These are phyloP conservation scores for Mayetiola destructor DNA, from an alignment of 2,888 invertebrate genomes.

Conservation along the genomic window DNA sequence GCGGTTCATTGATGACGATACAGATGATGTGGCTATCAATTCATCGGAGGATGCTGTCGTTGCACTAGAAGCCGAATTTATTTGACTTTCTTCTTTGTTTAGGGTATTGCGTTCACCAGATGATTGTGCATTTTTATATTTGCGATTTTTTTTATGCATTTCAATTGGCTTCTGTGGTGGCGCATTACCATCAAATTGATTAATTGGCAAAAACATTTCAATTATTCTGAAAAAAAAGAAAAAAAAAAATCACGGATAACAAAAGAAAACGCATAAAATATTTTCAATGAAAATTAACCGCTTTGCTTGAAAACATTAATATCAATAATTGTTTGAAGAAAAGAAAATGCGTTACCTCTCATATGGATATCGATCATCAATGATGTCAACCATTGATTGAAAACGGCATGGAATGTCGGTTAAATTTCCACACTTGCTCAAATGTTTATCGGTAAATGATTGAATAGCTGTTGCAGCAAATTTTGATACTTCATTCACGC, in stretches of 20 bases:
- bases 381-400: constrained; percentile 37
- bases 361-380: constrained; percentile 40
- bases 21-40: neutral
- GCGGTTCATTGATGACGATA: neutral
- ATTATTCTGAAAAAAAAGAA: neutral
- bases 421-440: constrained; percentile 24
- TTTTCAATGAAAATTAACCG: neutral
- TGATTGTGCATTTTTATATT: neutral
- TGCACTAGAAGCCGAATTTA: neutral
- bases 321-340: neutral
- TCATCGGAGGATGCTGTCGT: neutral
- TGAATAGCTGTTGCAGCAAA: constrained; percentile 37
- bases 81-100: neutral
- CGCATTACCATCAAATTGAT: neutral
- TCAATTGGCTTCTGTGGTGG: neutral
- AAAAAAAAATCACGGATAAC: neutral
- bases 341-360: constrained; percentile 28
- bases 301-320: neutral
- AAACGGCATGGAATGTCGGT: constrained; percentile 37
- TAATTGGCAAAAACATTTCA: constrained; percentile 6
- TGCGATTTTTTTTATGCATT: neutral
- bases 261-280: neutral
- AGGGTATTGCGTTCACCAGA: too few species aligned
- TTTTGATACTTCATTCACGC: constrained; percentile 37
- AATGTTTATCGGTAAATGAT: constrained; percentile 34